Base-by-base conservation (phyloP, 2,888 invertebrate genomes). In the Prenolepis imparis region DNA sequence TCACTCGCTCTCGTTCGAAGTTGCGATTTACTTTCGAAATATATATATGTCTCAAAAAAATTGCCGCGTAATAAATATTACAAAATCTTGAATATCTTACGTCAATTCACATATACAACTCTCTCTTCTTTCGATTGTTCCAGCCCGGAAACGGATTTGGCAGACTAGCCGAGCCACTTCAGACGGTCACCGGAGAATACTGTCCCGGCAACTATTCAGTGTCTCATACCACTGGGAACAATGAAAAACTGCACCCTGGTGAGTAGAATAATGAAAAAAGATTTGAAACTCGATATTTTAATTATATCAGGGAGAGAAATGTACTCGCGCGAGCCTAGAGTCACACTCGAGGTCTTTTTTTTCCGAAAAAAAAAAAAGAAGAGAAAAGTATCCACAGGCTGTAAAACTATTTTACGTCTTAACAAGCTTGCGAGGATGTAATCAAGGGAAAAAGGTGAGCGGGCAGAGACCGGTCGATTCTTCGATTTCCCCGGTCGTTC, bases 111-210 rank as follows among this genome's bases (percentile, higher is more conserved):
- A 12, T n/a, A n/a, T 11, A 5, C 48, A 48, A 48, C n/a, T 24
- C 59, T 24, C 59, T 24, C 41, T 41, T 57, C 15, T 66, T n/a
- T 36, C 4, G 81, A 2, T 41, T 48, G 44, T 92, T 92, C 52
- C 91, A 93, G 93, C 89, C 89, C 5, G 89, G 86, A 57, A 92
- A 93, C 55, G 91, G 87, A 73, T 93, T 91, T 80, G 89, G 87
- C 66, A 89, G 92, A 83, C 67, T 92, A 59, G 84, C 89, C 55
- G 93, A 93, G 39, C 89, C 92, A 12, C 88, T 91, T 39, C 90
- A 91, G 66, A 75, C 90, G 3, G 90, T 89, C 18, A 81, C 84
- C 41, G 64, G 86, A 9, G 91, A 87, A 80, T 93, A 92, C 80
- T 93, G 93, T 73, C 78, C 91, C 3, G 57, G 86, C 11, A 86